phyloP scores from a whole-genome alignment of 2,888 invertebrate species.

The Latrodectus hesperus region DNA sequence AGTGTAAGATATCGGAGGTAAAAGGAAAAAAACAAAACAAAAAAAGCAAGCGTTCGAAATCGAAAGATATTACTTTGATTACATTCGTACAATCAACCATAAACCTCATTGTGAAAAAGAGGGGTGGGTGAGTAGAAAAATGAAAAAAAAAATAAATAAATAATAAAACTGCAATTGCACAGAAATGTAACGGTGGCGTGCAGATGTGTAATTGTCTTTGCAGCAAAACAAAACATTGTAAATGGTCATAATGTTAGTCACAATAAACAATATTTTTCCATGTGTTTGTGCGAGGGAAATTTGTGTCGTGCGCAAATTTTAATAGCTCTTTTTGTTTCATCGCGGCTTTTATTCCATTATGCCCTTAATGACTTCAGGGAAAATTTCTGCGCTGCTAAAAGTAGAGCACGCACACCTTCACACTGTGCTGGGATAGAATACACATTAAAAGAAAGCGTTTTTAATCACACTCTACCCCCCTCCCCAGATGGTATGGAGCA shows the following conservation, averaged over 20 bases:
- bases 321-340: conserved; percentile 65
- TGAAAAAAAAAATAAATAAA: conserved; percentile 4
- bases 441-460: too few relatives aligned
- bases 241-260: conserved; percentile 67
- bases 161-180: conserved; percentile 39
- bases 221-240: conserved; percentile 59
- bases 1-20: conserved; percentile 18
- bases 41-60: not conserved
- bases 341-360: conserved; percentile 66
- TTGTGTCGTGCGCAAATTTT: conserved; percentile 60
- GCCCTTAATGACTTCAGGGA: conserved; percentile 59
- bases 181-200: conserved; percentile 64
- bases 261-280: conserved; percentile 64
- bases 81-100: conserved; percentile 47
- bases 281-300: conserved; percentile 66
- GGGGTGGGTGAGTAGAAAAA: not conserved
- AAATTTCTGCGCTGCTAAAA: conserved; percentile 7
- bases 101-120: conserved; percentile 51
- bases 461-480: too few relatives aligned
- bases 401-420: not conserved
- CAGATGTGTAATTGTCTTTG: conserved; percentile 59
- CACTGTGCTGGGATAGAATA: too few relatives aligned
- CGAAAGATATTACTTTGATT: conserved; percentile 56
- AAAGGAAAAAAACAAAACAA: conserved; percentile 27
- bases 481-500: too few relatives aligned